phyloP scores from a whole-genome alignment of 2,888 invertebrate genomes.

The Crossocerus cetratus region DNA sequence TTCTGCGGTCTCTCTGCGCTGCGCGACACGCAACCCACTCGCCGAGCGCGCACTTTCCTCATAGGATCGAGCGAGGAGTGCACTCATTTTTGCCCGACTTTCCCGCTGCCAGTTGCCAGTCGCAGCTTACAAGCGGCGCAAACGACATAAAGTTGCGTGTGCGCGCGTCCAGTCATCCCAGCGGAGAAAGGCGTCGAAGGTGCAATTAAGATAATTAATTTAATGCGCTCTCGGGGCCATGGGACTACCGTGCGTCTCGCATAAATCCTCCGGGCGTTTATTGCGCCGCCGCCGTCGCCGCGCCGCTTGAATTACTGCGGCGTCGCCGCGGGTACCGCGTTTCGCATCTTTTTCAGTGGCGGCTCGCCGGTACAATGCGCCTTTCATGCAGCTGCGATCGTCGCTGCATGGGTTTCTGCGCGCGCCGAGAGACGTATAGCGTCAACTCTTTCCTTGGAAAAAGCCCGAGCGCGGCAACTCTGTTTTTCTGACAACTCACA shows the following conservation, averaged over 20 bases:
- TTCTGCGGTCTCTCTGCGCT: conserved; percentile 2
- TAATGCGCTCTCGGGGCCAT: conserved; percentile 61
- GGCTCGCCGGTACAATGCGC: conserved; percentile 24
- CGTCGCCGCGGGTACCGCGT: conserved; percentile 15
- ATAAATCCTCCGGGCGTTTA: conserved; percentile 50
- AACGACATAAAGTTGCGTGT: conserved; percentile 37
- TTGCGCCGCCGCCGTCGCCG: conserved; percentile 30
- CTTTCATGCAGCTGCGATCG: neutral
- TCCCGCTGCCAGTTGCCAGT: conserved; percentile 4
- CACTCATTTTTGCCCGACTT: conserved; percentile 19
- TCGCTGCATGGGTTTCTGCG: neutral
- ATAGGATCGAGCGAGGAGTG: neutral
- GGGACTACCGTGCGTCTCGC: conserved; percentile 43
- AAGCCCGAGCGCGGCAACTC: no score
- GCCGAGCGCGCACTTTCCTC: neutral
- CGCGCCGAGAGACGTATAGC: no score
- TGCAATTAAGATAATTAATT: conserved; percentile 73
- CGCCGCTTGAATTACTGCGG: conserved; percentile 38
- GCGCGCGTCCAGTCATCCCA: no score
- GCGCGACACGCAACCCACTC: conserved; percentile 2
- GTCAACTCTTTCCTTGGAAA: no score
- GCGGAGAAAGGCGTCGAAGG: conserved; percentile 67
- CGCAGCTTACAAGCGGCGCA: conserved; percentile 29
- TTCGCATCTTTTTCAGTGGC: conserved; percentile 4
- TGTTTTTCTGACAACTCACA: no score